Evolutionary conservation across 2,797 vertebrate genomes (phyloP), one percentile per base, ranked within the genome.

Genomic region (Thamnophis elegans): DNA sequence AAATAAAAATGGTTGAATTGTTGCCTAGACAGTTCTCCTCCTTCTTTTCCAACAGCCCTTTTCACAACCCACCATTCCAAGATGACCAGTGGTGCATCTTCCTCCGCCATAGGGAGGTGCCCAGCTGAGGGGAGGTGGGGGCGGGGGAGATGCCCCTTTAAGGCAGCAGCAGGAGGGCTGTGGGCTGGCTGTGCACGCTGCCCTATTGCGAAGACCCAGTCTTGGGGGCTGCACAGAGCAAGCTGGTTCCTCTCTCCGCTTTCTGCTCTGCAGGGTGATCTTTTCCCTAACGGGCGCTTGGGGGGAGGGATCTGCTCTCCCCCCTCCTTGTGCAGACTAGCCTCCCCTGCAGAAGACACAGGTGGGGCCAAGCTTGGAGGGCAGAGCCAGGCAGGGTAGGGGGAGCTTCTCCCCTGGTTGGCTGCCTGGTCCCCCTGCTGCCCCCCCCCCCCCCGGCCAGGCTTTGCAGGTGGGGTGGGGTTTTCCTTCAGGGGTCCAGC

Each of bases 1-100:
- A 94, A 96, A 97, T 97, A 96, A 97, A 97, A 96, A 96, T 93
- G 93, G 95, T 97, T 97, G 95, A 95, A 95, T 95, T 96, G 97
- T 96, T 96, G 92, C 96, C 95, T 97, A 90, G 96, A 94, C 56
- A 85, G 90, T 90, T 94, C n/a, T 68, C 4, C 42, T 51, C 65
- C 68, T 73, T 78, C 20, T 78, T 73, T 36, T 14, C 32, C 16
- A 36, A 9, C 36, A 36, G 16, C 20, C 16, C 3, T 9, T 78
- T 78, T 78, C 8, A 3, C 18, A 2, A 10, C 68, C 14, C 16
- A 1, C 32, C 18, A 3, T 22, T 78, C 36, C 73, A 42, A 9
- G 36, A 42, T 78, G 36, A 73, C 20, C 3, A 28, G 85, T 53
- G 18, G 36, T 3, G 28, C 7, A 12, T 42, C 54, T 28, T 28